A percentile compares a stretch with the other conserved stretches of the same genome.
Conservation (phyloP, 1,140 invertebrate species). For the Habropoda laboriosa region DNA sequence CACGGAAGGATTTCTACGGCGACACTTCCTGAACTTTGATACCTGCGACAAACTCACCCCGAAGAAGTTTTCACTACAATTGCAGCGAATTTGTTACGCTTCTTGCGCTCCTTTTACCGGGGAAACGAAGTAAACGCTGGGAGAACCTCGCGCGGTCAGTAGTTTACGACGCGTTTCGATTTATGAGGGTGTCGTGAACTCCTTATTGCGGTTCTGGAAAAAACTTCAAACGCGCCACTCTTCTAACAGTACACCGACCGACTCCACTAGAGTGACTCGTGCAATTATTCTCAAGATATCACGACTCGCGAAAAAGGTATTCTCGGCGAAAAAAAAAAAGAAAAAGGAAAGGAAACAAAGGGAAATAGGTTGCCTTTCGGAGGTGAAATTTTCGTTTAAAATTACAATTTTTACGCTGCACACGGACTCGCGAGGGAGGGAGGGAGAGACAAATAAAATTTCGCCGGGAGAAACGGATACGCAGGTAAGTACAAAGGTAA, state of each 20-base stretch:
- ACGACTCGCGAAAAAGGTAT: not conserved
- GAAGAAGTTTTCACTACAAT: constrained; percentile 16
- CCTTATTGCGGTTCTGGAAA: not conserved
- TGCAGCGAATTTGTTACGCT: constrained; percentile 29
- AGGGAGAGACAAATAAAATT: not conserved
- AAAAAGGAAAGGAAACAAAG: not conserved
- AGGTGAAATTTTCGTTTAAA: not conserved
- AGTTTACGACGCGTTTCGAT: constrained; percentile 40
- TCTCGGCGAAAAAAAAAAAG: too few species aligned
- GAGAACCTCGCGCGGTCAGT: constrained; percentile 28
- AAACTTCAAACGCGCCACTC: not conserved
- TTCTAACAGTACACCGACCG: not conserved
- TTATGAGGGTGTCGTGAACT: constrained; percentile 1
- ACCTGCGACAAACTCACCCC: constrained; percentile 13
- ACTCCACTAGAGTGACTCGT: not conserved
- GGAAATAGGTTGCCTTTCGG: too few species aligned
- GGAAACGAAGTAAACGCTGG: constrained; percentile 3
- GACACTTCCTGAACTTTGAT: constrained; percentile 33
- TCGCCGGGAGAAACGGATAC: not conserved
- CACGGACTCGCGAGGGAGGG: too few species aligned
- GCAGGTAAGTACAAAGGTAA: too few species aligned
- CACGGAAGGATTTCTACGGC: constrained; percentile 5
- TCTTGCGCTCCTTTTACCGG: not conserved
- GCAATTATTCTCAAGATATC: not conserved
- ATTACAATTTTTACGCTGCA: not conserved